Evolutionary conservation across 2,797 vertebrate genomes (phyloP).

Genomic region (Hemitrygon akajei): DNA sequence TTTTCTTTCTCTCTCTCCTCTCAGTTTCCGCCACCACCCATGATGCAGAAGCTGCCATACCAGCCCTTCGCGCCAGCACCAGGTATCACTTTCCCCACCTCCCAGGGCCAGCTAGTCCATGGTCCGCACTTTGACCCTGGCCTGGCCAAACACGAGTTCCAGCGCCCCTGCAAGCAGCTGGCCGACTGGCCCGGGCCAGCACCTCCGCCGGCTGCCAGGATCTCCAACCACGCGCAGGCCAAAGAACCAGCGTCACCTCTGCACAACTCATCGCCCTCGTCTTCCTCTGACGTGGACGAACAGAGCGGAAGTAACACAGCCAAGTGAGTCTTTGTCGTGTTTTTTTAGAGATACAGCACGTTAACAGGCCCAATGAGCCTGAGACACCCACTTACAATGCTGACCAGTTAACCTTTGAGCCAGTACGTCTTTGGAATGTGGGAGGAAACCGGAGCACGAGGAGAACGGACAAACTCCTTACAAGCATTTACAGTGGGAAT

Average conservation of each 20-base stretch:
- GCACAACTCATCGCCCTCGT: constrained; percentile 68
- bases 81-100: constrained; percentile 67
- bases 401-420: too few relatives aligned
- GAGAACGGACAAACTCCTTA: too few relatives aligned
- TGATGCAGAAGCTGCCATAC: constrained; percentile 73
- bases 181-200: constrained; percentile 70
- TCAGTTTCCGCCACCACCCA: constrained; percentile 64
- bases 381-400: too few relatives aligned
- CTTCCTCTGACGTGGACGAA: constrained; percentile 80
- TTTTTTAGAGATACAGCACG: too few relatives aligned
- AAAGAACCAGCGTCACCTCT: constrained; percentile 59
- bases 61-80: constrained; percentile 68
- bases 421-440: too few relatives aligned
- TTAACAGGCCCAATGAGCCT: too few relatives aligned
- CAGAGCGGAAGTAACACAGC: constrained; percentile 67
- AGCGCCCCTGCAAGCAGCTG: constrained; percentile 65
- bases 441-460: too few relatives aligned
- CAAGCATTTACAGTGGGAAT: too few relatives aligned
- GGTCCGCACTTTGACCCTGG: constrained; percentile 37
- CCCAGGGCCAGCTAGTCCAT: not conserved
- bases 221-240: constrained; percentile 68
- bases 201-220: constrained; percentile 56
- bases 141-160: constrained; percentile 56
- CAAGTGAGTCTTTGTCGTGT: constrained; percentile 66
- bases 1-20: constrained; percentile 18